Evolutionary conservation across 2,888 invertebrate genomes (phyloP).

Genomic region (Nematopogon swammerdamellus): DNA sequence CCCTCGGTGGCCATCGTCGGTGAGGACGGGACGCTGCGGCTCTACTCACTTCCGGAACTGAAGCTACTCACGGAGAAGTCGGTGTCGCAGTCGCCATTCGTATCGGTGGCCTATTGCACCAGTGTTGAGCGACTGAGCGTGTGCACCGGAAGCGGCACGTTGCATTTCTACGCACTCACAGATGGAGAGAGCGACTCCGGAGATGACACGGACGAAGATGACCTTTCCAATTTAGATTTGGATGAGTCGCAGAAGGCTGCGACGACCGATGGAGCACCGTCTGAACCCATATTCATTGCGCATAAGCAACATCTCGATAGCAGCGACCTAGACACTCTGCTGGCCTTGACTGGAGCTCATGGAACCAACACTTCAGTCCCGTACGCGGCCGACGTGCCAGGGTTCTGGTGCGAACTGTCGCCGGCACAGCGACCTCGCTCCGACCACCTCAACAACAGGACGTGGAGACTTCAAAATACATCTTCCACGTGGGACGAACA

Average conservation of each 20-base stretch:
- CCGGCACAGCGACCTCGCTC: slow-evolving; percentile 87
- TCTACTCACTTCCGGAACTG: slow-evolving; percentile 70
- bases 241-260: slow-evolving; percentile 40
- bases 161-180: slow-evolving; percentile 78
- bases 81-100: slow-evolving; percentile 68
- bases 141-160: slow-evolving; percentile 74
- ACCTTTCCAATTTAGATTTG: slow-evolving; percentile 47
- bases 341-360: slow-evolving; percentile 75
- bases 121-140: slow-evolving; percentile 86
- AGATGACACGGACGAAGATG: slow-evolving; percentile 71
- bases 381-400: slow-evolving; percentile 86
- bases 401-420: slow-evolving; percentile 91
- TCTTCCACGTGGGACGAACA: slow-evolving; percentile 93
- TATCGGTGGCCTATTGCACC: slow-evolving; percentile 82
- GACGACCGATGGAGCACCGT: slow-evolving; percentile 24
- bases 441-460: slow-evolving; percentile 84
- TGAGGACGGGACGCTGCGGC: slow-evolving; percentile 68
- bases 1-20: slow-evolving; percentile 73
- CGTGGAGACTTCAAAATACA: slow-evolving; percentile 86
- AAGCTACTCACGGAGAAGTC: slow-evolving; percentile 65
- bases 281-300: slow-evolving; percentile 47
- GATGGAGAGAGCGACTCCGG: slow-evolving; percentile 68
- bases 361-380: slow-evolving; percentile 50
- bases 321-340: slow-evolving; percentile 64
- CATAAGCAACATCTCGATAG: slow-evolving; percentile 56